Evolutionary conservation across 2,797 vertebrate genomes (phyloP).

Genomic region (Heliangelus exortis): DNA sequence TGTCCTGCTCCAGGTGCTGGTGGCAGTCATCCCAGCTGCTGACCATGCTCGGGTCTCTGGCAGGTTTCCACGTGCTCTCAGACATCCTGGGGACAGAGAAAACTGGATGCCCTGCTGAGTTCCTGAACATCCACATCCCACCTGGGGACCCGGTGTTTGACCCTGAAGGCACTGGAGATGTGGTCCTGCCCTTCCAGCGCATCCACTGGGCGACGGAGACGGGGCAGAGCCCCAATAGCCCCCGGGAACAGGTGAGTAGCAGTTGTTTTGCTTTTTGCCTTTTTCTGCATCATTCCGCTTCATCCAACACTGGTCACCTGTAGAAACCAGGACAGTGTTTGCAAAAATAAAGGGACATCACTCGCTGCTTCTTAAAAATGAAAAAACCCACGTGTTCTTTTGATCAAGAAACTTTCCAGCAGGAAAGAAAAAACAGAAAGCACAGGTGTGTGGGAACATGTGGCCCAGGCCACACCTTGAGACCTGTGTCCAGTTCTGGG

Average conservation of each 20-base stretch:
- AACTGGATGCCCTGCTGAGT: constrained; percentile 92
- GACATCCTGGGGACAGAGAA: constrained; percentile 85
- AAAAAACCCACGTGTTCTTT: too few species aligned
- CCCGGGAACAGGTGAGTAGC: constrained; percentile 85
- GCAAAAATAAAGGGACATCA: background rate
- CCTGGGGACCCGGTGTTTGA: constrained; percentile 87
- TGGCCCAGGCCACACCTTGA: too few species aligned
- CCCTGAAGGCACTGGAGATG: constrained; percentile 71
- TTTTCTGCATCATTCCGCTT: background rate
- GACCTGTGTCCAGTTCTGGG: too few species aligned
- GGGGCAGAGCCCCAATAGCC: constrained; percentile 91
- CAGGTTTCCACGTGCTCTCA: constrained; percentile 89
- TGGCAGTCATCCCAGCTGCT: background rate
- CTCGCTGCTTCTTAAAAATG: background rate
- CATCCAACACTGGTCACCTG: fast-evolving
- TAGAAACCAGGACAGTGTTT: background rate
- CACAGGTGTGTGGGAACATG: too few species aligned
- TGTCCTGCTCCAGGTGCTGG: background rate
- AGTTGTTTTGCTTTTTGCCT: background rate
- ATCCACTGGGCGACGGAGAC: constrained; percentile 86
- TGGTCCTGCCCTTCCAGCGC: constrained; percentile 90
- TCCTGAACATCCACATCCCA: constrained; percentile 89
- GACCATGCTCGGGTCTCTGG: constrained; percentile 67
- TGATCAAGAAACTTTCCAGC: too few species aligned
- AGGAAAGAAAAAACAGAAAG: too few species aligned